A percentile compares a stretch with the other conserved stretches of the same genome.
Evolutionary conservation across 2,113 vertebrate species (phyloP).

Genomic region (Pteronura brasiliensis): DNA sequence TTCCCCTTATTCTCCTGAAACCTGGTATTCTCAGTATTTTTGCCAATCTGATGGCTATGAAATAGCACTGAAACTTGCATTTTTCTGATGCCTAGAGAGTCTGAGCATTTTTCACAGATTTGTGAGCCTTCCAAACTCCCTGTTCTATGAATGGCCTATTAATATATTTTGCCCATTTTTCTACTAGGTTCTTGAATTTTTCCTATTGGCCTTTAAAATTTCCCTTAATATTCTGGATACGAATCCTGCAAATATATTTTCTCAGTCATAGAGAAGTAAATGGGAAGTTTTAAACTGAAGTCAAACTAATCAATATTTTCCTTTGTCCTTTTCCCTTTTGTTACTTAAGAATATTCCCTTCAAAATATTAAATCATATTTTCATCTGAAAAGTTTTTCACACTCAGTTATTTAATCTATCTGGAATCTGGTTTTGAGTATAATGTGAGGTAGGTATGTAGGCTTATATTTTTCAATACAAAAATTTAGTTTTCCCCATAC

Average conservation of each 20-base stretch:
- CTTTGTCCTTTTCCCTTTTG: not conserved
- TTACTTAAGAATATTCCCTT: not conserved
- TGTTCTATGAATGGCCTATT: not conserved
- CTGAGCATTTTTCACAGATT: not conserved
- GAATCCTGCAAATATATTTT: not conserved
- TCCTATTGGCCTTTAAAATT: not conserved
- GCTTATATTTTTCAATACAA: not conserved
- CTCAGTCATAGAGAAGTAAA: not conserved
- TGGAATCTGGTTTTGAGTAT: not conserved
- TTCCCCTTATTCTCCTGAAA: not conserved
- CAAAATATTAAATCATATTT: not conserved
- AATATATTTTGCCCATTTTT: not conserved
- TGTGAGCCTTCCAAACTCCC: not conserved
- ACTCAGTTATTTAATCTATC: not conserved
- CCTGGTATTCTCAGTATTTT: not conserved
- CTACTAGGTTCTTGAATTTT: not conserved
- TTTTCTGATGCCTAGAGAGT: not conserved
- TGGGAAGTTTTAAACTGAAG: not conserved
- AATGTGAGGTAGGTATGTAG: not conserved
- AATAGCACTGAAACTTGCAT: not conserved
- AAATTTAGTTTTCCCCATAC: not conserved
- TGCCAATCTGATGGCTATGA: not conserved
- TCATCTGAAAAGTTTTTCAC: not conserved
- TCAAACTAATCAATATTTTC: not conserved
- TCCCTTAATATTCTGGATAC: not conserved